Evolutionary conservation across 2,797 vertebrate genomes (phyloP).

Genomic region (Garrulus glandarius): DNA sequence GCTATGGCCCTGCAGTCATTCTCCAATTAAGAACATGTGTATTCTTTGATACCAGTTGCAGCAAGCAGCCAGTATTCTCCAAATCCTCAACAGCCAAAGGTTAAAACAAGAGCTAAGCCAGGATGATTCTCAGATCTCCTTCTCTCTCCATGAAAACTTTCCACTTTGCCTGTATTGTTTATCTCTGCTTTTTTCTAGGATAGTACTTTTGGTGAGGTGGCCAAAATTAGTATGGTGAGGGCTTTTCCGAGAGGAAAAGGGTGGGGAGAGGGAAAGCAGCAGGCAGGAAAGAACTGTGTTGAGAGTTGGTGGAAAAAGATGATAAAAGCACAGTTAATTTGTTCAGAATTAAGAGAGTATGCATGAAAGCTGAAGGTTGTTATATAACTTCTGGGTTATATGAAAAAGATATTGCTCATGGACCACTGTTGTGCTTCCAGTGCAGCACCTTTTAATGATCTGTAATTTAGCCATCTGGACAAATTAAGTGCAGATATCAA

Average conservation of each 20-base stretch:
- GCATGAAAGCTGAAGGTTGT: neutral
- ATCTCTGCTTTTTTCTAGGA: neutral
- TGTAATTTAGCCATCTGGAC: neutral
- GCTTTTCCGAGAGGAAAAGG: constrained; percentile 22
- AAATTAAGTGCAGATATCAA: neutral
- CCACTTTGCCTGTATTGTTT: neutral
- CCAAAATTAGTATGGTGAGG: neutral
- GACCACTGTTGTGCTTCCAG: neutral
- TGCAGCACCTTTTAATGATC: neutral
- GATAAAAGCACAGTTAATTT: neutral
- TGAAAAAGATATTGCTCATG: neutral
- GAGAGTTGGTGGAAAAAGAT: neutral
- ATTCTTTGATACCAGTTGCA: neutral
- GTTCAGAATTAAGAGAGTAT: neutral
- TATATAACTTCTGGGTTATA: neutral
- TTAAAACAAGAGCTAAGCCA: neutral
- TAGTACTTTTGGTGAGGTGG: neutral
- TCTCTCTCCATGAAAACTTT: neutral
- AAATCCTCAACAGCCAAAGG: neutral
- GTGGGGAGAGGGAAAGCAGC: constrained; percentile 5
- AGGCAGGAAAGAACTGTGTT: constrained; percentile 8
- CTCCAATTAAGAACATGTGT: neutral
- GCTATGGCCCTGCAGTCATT: neutral
- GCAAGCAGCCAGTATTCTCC: neutral
- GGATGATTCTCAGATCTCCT: neutral